Base-by-base conservation (phyloP, 2,888 invertebrate genomes). In the Volucella inflata region DNA sequence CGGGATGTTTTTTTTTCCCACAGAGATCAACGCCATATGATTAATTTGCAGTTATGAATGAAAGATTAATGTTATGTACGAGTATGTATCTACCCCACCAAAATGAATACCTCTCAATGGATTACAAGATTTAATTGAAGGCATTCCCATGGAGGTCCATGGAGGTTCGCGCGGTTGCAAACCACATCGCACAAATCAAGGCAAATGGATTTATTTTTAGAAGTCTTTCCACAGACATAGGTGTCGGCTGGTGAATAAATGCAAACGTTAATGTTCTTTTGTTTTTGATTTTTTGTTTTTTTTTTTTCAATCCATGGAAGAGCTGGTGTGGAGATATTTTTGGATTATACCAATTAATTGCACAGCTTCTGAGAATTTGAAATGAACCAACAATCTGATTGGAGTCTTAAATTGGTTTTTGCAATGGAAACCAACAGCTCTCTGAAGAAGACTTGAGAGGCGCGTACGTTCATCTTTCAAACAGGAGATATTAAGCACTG, bases 81-180 rank as follows among this genome's bases (percentile, higher is more conserved):
- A 30, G 64, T 65, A 8, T 36, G 40, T 12, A 44, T 11, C 30
- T 17, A 16, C 38, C 16, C 59, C 59, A 67, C 50, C 59, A 30
- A 40, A 30, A 60, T 44, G 21, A 44, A 36, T 40, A 38, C 21
- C 36, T 17, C 48, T 60, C 59, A 67, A 65, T 71, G 84, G 46
- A 36, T 70, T 70, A 60, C 10, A 36, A 55, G 60, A 80, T 65
- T 84, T 84, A 80, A 84, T 84, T 84, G 84, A 84, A 75, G 60
- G 65, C 53, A 76, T 84, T 84, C 84, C 75, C 84, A 84, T 79
- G 83, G 59, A 75, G 68, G 55, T 6, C 44, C 38, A 16, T 46
- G 44, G 36, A 10, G 21, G 46, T n/a, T 40, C n/a, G 38, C 17
- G 30, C 11, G 8, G 17, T 42, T 70, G 17, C 17, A 42, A 12